Evolutionary conservation across 1,140 invertebrate genomes (phyloP), one percentile per base, ranked within the genome.

Genomic region (Augochlora pura): DNA sequence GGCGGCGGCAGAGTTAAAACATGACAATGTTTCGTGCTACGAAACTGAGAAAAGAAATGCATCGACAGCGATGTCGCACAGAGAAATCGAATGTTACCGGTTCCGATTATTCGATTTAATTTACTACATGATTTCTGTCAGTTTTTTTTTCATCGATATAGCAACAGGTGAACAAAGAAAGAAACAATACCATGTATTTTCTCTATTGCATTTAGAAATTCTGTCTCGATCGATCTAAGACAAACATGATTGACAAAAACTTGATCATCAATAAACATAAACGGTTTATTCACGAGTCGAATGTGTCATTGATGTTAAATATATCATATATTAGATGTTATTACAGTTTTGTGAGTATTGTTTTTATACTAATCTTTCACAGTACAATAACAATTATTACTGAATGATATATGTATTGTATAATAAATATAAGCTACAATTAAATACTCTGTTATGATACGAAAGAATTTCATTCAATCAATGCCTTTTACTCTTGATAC

Each of bases 101-200:
- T 91, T 89, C 74, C 77, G 79, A 72, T 78, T 77, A 72, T 84
- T 87, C 49, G 91, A 92, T 71, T 54, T 91, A 63, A 69, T 91
- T 69, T 91, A 91, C 75, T 91, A 92, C 38, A 76, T 87, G 54
- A 87, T 89, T 64, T 92, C 89, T 62, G 82, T 92, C 69, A 86
- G 84, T 84, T 88, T 92, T 82, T 90, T 90, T 81, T 70, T 90
- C 65, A 82, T 86, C 63, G 91, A 91, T 81, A 75, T 91, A 70
- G 82, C 89, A 85, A 92, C 91, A 92, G 92, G 92, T 93, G 87
- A 87, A 85, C 74, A 86, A 83, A 81, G 75, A 82, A 69, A 63
- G 59, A 62, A 49, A 39, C 25, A 38, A 7, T 64, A 71, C 38
- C 42, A 42, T 64, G 25, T 54, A 66, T 25, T 49, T 66, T 66